A percentile compares a stretch with the other conserved stretches of the same genome.
Evolutionary conservation across 2,888 invertebrate genomes (phyloP).

Genomic region (Carterocephalus palaemon): DNA sequence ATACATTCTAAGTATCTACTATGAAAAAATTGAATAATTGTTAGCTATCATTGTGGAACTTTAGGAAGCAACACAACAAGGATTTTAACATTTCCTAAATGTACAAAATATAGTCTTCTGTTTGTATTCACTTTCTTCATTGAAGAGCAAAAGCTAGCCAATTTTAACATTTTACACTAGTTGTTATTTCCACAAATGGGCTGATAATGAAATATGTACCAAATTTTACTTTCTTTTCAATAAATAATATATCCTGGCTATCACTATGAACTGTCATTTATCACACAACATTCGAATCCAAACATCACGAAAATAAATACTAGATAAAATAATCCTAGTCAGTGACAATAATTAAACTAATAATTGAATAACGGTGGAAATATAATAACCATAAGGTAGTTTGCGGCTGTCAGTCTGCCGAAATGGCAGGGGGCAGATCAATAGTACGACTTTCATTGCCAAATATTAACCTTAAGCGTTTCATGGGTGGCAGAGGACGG

Average conservation of each 20-base stretch:
- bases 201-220: conserved; percentile 46
- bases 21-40: conserved; percentile 26
- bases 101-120: conserved; percentile 21
- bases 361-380: conserved; percentile 77
- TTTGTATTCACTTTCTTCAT: conserved; percentile 16
- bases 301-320: conserved; percentile 72
- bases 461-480: conserved; percentile 90
- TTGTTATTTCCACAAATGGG: conserved; percentile 1
- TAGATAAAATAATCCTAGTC: conserved; percentile 72
- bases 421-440: conserved; percentile 88
- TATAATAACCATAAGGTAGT: conserved; percentile 62
- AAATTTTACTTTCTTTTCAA: conserved; percentile 46
- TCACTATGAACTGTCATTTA: conserved; percentile 62
- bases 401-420: conserved; percentile 77
- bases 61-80: conserved; percentile 14
- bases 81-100: conserved; percentile 14
- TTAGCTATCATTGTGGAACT: conserved; percentile 6
- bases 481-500: conserved; percentile 85
- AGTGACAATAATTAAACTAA: conserved; percentile 76
- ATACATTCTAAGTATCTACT: conserved; percentile 31
- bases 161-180: conserved; percentile 1
- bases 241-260: conserved; percentile 62
- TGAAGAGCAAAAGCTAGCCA: conserved; percentile 3
- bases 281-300: conserved; percentile 64
- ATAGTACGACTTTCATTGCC: conserved; percentile 94